These are phyloP conservation scores for Hecatera dysodea DNA, from an alignment of 2,888 invertebrate species.

Conservation along the genomic window DNA sequence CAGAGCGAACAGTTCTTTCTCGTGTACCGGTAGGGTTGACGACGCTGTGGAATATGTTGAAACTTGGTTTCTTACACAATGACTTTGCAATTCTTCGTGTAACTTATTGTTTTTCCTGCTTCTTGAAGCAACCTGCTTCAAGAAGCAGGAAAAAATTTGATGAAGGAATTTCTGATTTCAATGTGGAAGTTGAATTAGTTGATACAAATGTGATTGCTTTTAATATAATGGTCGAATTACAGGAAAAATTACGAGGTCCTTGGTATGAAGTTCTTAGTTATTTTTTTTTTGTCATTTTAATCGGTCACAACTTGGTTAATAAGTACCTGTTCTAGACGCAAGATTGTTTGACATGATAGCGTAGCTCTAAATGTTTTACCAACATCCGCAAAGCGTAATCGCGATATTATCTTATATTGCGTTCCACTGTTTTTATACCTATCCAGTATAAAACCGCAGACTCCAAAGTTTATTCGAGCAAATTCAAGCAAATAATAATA, in stretches of 20 bases:
- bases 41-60: conserved; percentile 19
- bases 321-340: conserved; percentile 26
- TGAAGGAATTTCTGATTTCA: conserved; percentile 1
- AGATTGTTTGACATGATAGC: conserved; percentile 48
- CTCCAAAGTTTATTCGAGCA: background rate
- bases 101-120: conserved; percentile 35
- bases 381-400: conserved; percentile 45
- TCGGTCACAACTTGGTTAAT: conserved; percentile 5
- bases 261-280: background rate
- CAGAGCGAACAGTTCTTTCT: conserved; percentile 67
- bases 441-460: conserved; percentile 14
- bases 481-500: background rate
- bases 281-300: background rate
- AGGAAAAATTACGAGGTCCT: background rate
- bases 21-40: conserved; percentile 60
- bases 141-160: background rate
- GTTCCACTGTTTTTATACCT: conserved; percentile 11
- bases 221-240: background rate
- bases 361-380: conserved; percentile 41
- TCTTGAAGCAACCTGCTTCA: conserved; percentile 3
- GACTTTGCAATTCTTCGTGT: conserved; percentile 24
- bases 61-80: conserved; percentile 34
- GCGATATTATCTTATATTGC: conserved; percentile 37
- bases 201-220: background rate
- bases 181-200: background rate